These are phyloP conservation scores for Hippoglossus stenolepis DNA, from an alignment of 2,113 vertebrate genomes.

Conservation along the genomic window DNA sequence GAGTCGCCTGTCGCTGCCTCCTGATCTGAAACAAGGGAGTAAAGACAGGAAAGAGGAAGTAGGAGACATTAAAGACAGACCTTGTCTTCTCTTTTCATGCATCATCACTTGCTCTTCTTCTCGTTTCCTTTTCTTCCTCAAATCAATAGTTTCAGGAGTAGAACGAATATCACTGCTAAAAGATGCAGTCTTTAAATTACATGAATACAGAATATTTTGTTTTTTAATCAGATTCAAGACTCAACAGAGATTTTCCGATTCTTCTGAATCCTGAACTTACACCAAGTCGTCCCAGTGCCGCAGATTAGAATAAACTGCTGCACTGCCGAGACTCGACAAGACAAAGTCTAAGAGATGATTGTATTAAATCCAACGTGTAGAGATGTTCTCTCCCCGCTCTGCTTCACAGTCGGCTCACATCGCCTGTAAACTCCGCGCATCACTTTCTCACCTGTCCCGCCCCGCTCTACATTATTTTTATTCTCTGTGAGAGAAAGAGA, in stretches of 20 bases:
- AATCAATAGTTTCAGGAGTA: neutral
- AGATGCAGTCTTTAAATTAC: too few relatives aligned
- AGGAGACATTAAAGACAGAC: neutral
- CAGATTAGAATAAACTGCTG: neutral
- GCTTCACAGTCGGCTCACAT: conserved; percentile 34
- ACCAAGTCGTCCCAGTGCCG: neutral
- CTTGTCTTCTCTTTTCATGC: neutral
- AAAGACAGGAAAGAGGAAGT: neutral
- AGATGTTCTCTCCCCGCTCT: conserved; percentile 6
- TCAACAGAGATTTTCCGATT: too few relatives aligned
- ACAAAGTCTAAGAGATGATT: neutral
- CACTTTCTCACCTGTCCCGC: conserved; percentile 37
- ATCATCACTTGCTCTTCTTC: neutral
- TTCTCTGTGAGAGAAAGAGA: conserved; percentile 30
- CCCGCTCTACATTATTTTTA: conserved; percentile 41
- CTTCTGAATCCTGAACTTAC: too few relatives aligned
- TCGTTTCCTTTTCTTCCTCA: neutral
- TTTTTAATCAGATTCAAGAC: too few relatives aligned
- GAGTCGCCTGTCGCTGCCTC: neutral
- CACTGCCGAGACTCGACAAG: neutral
- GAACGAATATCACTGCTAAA: neutral
- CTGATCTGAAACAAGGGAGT: neutral
- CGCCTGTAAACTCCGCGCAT: conserved; percentile 7
- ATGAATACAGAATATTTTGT: too few relatives aligned
- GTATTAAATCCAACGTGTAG: neutral